Conservation (phyloP, 2,888 invertebrate genomes). For the Rhaphigaster nebulosa region DNA sequence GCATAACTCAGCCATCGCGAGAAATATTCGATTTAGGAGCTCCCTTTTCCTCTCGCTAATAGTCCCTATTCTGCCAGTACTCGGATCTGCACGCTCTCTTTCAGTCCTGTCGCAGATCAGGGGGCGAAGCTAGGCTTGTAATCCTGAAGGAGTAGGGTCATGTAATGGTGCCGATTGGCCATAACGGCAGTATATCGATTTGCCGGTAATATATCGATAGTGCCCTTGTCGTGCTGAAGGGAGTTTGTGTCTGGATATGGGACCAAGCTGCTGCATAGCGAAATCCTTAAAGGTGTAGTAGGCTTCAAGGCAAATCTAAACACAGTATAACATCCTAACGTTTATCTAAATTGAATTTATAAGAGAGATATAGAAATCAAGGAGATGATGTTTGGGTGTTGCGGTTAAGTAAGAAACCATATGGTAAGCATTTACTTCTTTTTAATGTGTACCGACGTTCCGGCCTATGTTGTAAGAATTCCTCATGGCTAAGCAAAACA, state of each 20-base stretch:
- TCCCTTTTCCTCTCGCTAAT: conserved; percentile 25
- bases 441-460: no score
- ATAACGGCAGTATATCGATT: neutral
- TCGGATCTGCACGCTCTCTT: conserved; percentile 35
- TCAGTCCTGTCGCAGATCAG: neutral
- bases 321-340: neutral
- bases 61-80: neutral
- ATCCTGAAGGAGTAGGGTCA: neutral
- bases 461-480: no score
- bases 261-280: neutral
- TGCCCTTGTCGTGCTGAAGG: neutral
- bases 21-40: conserved; percentile 35
- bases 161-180: neutral
- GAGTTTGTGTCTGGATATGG: neutral
- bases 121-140: neutral
- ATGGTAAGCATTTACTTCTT: no score
- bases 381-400: no score
- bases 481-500: no score
- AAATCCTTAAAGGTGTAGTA: neutral
- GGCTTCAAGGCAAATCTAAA: neutral
- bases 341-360: no score
- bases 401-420: no score
- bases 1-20: conserved; percentile 27
- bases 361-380: no score
- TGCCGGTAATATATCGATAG: neutral